These are phyloP conservation scores for Congeria kusceri DNA, from an alignment of 2,888 invertebrate species.

Conservation along the genomic window DNA sequence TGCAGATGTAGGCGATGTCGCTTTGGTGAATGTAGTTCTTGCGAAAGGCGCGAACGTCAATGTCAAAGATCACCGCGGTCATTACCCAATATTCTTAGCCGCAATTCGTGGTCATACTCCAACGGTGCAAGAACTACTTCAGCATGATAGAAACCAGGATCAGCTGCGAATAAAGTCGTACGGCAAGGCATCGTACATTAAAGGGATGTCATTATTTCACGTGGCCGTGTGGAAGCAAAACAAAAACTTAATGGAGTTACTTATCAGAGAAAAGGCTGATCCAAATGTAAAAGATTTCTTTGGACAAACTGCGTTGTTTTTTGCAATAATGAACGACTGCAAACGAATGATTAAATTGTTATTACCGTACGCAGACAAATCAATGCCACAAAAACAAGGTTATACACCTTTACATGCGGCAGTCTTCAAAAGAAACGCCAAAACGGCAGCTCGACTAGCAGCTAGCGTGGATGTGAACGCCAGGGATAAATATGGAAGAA, in stretches of 20 bases:
- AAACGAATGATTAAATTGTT: not conserved
- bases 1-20: slow-evolving; percentile 19
- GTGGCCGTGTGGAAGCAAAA: slow-evolving; percentile 48
- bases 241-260: slow-evolving; percentile 11
- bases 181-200: slow-evolving; percentile 17
- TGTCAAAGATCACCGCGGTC: slow-evolving; percentile 22
- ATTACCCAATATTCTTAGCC: slow-evolving; percentile 29
- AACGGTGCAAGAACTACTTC: slow-evolving; percentile 12
- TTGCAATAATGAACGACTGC: slow-evolving; percentile 21
- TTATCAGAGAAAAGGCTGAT: slow-evolving; percentile 24
- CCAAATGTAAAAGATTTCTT: slow-evolving; percentile 40
- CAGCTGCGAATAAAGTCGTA: slow-evolving; percentile 4
- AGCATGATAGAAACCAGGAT: slow-evolving; percentile 20
- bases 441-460: not conserved
- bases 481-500: slow-evolving; percentile 32
- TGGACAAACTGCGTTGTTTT: slow-evolving; percentile 42
- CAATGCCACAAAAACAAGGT: slow-evolving; percentile 33
- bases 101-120: slow-evolving; percentile 18
- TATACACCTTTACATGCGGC: slow-evolving; percentile 47
- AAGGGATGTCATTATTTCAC: slow-evolving; percentile 45
- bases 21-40: slow-evolving; percentile 10
- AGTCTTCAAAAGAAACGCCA: slow-evolving; percentile 12
- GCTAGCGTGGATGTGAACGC: slow-evolving; percentile 28
- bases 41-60: slow-evolving; percentile 22
- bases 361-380: slow-evolving; percentile 14